Base-by-base conservation (phyloP, 2,888 invertebrate species). In the Arctia plantaginis region DNA sequence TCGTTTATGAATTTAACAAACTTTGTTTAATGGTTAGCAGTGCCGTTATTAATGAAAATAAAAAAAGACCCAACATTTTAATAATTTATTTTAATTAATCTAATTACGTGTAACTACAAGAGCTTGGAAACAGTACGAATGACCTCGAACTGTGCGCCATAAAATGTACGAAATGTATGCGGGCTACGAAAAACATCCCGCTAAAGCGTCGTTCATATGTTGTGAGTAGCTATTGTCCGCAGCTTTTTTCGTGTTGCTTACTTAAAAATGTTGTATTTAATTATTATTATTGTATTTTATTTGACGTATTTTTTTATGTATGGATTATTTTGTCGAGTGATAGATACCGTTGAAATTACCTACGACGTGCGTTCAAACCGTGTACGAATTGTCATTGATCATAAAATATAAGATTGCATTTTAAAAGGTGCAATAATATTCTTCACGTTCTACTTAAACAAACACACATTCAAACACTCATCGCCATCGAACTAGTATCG, bases 131-230 rank as follows among this genome's bases (percentile, higher is more conserved):
- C 67, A 68, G 66, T 67, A 72, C 64, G 47, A 69, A 20, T 67
- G 73, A 65, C 81, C 71, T 84, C 78, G 73, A 47, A 74, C 68
- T 65, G 72, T 55, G 74, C 66, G 64, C 65, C 27, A 30, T 72
- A 72, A 82, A 81, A 76, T 78, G 62, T 72, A 70, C 72, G 73
- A 71, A 70, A 76, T 80, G 73, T 72, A 78, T 74, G 73, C 62
- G 67, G 66, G 71, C 47, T 67, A 76, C 75, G 67, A 78, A 80
- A 83, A 77, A 74, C 71, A 74, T 68, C 76, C 76, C 72, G 41
- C 20, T 76, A 76, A 83, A 70, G 78, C 33, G 2, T 66, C 18
- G 71, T 79, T 27, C 74, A 81, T 12, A 77, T 51, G 1, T 10
- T 20, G 20, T 23, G 3, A 51, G 23, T 44, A n/a, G 44, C 44